phyloP scores from a whole-genome alignment of 92 coral and sea anemone genomes.

The Palythoa grandis region DNA sequence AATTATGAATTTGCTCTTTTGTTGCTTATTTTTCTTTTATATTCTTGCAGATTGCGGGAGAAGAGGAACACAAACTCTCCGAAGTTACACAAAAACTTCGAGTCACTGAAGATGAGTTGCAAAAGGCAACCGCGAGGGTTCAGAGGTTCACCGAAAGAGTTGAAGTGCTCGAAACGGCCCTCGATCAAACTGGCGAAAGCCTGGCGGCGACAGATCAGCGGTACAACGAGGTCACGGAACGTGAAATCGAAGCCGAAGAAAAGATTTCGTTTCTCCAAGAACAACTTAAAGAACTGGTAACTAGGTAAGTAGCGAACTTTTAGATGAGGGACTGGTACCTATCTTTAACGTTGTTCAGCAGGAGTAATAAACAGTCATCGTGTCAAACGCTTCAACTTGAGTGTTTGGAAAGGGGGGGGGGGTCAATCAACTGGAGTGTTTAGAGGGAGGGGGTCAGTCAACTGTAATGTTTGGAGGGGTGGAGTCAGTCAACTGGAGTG shows the following conservation, averaged over 20 bases:
- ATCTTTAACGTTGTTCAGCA: too few species aligned
- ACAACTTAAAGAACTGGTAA: constrained; percentile 66
- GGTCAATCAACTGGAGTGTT: too few species aligned
- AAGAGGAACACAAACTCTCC: constrained; percentile 69
- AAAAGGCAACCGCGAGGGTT: constrained; percentile 69
- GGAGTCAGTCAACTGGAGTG: too few species aligned
- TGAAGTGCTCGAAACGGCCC: constrained; percentile 44
- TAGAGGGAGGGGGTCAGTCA: too few species aligned
- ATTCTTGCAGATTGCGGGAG: constrained; percentile 54
- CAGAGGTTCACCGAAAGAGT: constrained; percentile 50
- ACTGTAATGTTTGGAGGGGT: too few species aligned
- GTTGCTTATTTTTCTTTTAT: background rate
- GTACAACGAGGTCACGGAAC: constrained; percentile 63
- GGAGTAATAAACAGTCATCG: background rate
- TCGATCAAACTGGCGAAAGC: constrained; percentile 46
- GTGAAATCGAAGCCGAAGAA: constrained; percentile 70
- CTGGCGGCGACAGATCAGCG: constrained; percentile 62
- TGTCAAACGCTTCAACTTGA: too few species aligned
- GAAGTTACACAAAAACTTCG: constrained; percentile 69
- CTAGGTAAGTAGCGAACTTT: background rate
- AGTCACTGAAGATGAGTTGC: constrained; percentile 68
- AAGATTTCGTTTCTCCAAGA: constrained; percentile 71
- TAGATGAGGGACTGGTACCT: background rate
- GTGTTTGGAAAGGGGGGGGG: too few species aligned
- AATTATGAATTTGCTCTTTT: background rate